Evolutionary conservation across 2,797 vertebrate species (phyloP), one percentile per base, ranked within the genome.

Genomic region (Mastacembelus armatus): DNA sequence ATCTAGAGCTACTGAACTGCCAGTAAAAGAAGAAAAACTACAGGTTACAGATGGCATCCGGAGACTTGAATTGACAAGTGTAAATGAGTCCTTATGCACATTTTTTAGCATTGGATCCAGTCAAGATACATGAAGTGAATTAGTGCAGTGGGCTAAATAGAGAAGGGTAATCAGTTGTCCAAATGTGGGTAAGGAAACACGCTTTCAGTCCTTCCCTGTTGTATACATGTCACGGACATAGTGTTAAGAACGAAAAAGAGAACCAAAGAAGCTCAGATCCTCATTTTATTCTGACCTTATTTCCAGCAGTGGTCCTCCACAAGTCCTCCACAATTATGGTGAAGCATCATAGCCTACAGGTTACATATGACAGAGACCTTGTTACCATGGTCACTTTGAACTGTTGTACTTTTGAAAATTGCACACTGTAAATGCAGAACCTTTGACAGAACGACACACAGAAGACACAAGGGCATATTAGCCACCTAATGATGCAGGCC

Each of bases 391-490:
- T 10, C 10, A 7, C 7, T 32, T 32, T 32, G 30, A 32, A 8
- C 7, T 26, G 24, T 26, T 26, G 26, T 26, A 3, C 2, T 24
- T 24, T 26, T 5, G 5, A 7, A 2, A n/a, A n/a, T n/a, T n/a
- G n/a, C n/a, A n/a, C n/a, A 27, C 11, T 5, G 16, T 30, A 24
- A 51, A 43, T 5, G 22, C 43, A 29, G 14, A 51, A 1, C 19
- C 16, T 48, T 29, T 48, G 15, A 14, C 43, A 44, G 36, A 29
- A 39, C 24, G 27, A 36, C 19, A 60, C 39, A 44, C 16, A 63
- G 58, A 65, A 55, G 18, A 58, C 62, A 51, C 47, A 43, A 62
- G 15, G 7, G 44, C 18, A 59, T 63, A 69, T 63, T 62, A 63
- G 59, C 22, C 56, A 21, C 32, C 27, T 68, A 47, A 78, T 67